Evolutionary conservation across 2,797 vertebrate genomes (phyloP).

Genomic region (Aphelocoma californica): DNA sequence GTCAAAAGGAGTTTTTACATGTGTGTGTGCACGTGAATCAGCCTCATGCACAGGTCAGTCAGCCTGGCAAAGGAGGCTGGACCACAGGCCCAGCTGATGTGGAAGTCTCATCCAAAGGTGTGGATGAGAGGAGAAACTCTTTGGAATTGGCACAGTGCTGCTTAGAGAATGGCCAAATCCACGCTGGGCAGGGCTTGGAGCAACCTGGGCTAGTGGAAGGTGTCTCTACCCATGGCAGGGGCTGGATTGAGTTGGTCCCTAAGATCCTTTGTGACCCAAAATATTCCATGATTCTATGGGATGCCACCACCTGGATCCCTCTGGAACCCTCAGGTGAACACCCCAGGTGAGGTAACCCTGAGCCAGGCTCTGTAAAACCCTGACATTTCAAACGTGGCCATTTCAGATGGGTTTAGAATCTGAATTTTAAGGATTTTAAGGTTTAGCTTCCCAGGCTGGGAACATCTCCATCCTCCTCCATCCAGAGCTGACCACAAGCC

Average conservation of each 20-base stretch:
- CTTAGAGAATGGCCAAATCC: neutral
- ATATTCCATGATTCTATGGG: neutral
- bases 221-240: fast-evolving
- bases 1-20: neutral
- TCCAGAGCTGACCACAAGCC: neutral
- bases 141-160: neutral
- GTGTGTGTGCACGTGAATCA: neutral
- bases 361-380: neutral
- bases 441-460: neutral
- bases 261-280: neutral
- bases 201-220: neutral
- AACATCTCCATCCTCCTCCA: neutral
- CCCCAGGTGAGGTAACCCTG: neutral
- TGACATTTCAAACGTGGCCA: fast-evolving
- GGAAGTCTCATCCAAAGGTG: neutral
- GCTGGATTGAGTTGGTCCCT: neutral
- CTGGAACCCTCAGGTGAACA: neutral
- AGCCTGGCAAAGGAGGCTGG: neutral
- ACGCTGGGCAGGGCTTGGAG: neutral
- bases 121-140: neutral
- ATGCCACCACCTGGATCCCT: neutral
- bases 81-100: neutral
- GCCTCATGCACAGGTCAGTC: neutral
- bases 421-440: neutral
- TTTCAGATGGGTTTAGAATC: neutral